Conservation (phyloP, 2,888 invertebrate genomes). For the Ornithoptera alexandrae region DNA sequence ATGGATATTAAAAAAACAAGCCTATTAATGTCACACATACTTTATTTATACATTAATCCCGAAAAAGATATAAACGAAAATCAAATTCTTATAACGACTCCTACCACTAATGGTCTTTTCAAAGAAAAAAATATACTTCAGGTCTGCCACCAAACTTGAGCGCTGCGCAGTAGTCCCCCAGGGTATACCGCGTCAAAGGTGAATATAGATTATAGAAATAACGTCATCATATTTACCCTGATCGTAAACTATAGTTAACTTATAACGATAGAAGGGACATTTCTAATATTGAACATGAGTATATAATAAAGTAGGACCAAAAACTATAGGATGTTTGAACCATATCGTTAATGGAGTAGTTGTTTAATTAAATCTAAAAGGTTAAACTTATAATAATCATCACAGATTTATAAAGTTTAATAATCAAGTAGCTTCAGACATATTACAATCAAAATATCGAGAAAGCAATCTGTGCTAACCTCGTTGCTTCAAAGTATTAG, state of each 20-base stretch:
- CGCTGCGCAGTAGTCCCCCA: not conserved
- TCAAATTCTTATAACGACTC: constrained; percentile 32
- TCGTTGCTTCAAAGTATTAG: not conserved
- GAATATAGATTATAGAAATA: not conserved
- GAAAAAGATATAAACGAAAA: constrained; percentile 30
- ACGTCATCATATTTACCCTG: not conserved
- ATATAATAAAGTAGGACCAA: constrained; percentile 2
- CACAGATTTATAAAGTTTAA: constrained; percentile 58
- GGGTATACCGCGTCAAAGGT: not conserved
- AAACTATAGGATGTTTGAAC: constrained; percentile 30
- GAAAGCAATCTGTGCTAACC: not conserved
- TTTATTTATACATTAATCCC: not conserved
- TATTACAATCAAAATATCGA: not conserved
- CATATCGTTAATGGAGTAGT: constrained; percentile 46
- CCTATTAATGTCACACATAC: not conserved
- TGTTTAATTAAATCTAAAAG: constrained; percentile 35
- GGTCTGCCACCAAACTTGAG: not conserved
- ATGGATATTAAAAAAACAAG: not conserved
- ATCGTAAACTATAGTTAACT: not conserved
- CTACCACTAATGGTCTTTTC: constrained; percentile 22
- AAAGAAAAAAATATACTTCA: not conserved
- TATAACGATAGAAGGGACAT: not conserved
- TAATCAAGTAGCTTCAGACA: constrained; percentile 14
- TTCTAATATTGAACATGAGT: not conserved
- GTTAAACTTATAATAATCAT: constrained; percentile 67